Percentiles rank a stretch among this genome's conserved stretches.
Evolutionary conservation across 1,140 invertebrate species (phyloP).

Genomic region (Meloidogyne exigua): DNA sequence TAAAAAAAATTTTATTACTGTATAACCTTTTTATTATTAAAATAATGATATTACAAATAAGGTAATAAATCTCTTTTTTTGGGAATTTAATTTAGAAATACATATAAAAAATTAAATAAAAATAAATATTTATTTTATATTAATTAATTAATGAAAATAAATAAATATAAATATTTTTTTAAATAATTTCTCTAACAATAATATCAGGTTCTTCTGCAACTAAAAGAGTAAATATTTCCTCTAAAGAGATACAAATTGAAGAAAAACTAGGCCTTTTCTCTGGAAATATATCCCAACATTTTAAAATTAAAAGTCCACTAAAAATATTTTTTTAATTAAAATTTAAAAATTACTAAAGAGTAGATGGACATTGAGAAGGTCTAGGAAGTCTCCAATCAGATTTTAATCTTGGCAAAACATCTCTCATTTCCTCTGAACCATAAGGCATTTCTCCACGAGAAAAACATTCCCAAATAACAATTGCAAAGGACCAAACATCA

Average conservation of each 20-base stretch:
- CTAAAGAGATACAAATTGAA: constrained; percentile 1
- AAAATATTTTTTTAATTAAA: constrained; percentile 20
- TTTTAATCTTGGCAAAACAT: constrained; percentile 10
- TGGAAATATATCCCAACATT: constrained; percentile 31
- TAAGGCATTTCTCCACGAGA: constrained; percentile 35
- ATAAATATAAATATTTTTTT: not conserved
- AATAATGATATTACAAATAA: no score
- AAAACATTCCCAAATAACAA: constrained; percentile 44
- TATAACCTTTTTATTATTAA: no score
- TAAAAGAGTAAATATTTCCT: constrained; percentile 10
- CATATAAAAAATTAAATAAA: no score
- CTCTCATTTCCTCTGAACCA: constrained; percentile 8
- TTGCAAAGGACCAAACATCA: constrained; percentile 42
- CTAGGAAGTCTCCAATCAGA: constrained; percentile 19
- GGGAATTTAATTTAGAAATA: no score
- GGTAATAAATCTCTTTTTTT: no score
- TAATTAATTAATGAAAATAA: not conserved
- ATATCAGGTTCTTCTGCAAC: constrained; percentile 9
- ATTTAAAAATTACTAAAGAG: constrained; percentile 24
- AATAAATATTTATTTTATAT: no score
- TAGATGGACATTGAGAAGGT: constrained; percentile 14
- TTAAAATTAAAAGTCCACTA: constrained; percentile 29
- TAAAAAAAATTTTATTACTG: no score
- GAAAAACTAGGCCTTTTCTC: constrained; percentile 22
- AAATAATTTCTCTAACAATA: constrained; percentile 2